Evolutionary conservation across 2,113 vertebrate genomes (phyloP), one percentile per base, ranked within the genome.

Genomic region (Acrocephalus kingi): DNA sequence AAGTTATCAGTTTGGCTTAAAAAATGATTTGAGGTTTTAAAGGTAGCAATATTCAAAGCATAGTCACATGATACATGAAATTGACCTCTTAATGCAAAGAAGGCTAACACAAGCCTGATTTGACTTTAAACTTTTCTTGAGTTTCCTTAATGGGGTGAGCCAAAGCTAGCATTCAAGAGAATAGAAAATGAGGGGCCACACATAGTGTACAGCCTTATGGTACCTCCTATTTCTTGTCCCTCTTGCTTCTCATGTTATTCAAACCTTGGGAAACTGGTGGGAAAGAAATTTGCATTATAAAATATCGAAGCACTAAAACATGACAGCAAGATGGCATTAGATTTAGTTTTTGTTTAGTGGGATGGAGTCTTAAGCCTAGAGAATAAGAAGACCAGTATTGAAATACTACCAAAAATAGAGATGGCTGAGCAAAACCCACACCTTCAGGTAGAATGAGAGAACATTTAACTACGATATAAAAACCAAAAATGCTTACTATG

Each of bases 401-500:
- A 46, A 87, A 52, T 11, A 71, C n/a, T 58, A 52, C 18, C 6
- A 46, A n/a, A 67, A 77, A 31, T 2, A 18, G 69, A 88, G 33
- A 54, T 35, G 39, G 7, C 19, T 52, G 21, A 66, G n/a, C 21
- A 61, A 62, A 24, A 62, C 69, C 39, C 27, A 69, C 16, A 49
- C 23, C 8, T 30, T 68, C 62, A 62, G 58, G 30, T 43, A 81
- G 28, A 56, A 82, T 11, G 18, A 86, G n/a, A 77, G n/a, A 84
- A n/a, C 39, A 83, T 89, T 76, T 23, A 45, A 31, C 33, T 68
- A 39, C 56, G 89, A 41, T 13, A 84, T 21, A 77, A 14, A 90
- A 96, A 33, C 15, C 35, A 74, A 45, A 77, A 85, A 77, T 73
- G 98, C 99, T 99, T 98, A 99, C 99, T 99, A 92, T 99, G 99